These are phyloP conservation scores for Anomalospiza imberbis DNA, from an alignment of 2,797 vertebrate genomes.

Conservation along the genomic window DNA sequence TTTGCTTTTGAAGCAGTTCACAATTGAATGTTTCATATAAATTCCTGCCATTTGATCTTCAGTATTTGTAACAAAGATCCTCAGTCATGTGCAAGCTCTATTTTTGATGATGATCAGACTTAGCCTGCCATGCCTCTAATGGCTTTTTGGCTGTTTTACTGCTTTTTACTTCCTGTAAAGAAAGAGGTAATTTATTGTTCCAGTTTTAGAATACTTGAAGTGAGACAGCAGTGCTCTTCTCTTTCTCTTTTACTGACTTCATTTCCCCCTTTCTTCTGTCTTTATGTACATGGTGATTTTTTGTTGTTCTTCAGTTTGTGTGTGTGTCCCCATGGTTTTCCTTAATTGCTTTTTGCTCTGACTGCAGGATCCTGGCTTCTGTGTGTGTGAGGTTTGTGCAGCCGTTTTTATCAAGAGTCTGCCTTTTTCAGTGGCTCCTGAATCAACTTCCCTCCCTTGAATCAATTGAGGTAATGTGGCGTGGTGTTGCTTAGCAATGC, in stretches of 20 bases:
- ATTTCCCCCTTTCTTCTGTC: background rate
- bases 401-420: conserved; percentile 22
- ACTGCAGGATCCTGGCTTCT: background rate
- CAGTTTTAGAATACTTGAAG: background rate
- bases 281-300: background rate
- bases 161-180: background rate
- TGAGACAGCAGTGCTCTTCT: background rate
- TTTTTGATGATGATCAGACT: background rate
- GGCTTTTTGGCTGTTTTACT: background rate
- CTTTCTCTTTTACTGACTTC: background rate
- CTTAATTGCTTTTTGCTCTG: conserved; percentile 2
- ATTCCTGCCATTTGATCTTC: background rate
- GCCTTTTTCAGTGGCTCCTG: conserved; percentile 12
- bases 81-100: background rate
- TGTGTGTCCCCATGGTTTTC: background rate
- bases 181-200: background rate
- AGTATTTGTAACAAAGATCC: background rate
- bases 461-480: conserved; percentile 28
- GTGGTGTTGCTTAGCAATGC: conserved; percentile 62
- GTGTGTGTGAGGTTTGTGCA: background rate
- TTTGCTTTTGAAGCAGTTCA: background rate
- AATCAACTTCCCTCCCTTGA: conserved; percentile 36
- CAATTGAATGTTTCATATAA: background rate
- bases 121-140: background rate
- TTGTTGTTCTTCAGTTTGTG: background rate